Evolutionary conservation across 2,888 invertebrate genomes (phyloP), one percentile per base, ranked within the genome.

Genomic region (Listrodromus nycthemerus): DNA sequence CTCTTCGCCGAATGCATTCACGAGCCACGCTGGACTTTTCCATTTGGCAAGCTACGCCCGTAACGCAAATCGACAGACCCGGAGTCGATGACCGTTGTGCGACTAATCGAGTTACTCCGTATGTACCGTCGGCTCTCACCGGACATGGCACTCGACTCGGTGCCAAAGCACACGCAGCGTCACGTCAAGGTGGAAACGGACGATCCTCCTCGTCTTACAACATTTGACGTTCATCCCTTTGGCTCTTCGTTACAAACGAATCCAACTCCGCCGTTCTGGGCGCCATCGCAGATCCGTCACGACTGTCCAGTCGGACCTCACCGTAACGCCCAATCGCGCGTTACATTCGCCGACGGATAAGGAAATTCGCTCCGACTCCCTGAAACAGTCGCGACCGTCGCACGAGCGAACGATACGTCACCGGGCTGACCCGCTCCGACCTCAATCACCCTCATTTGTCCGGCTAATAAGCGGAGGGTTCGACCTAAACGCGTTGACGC

Each of bases 21-120:
- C 24, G 24, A 55, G 55, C 55, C 2, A 55, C 4, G 13, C 24
- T 55, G 10, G 21, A 55, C 10, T 21, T 24, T 55, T 55, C 55
- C 24, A 55, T 55, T 55, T 24, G 21, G 21, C 24, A 13, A 21
- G 24, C 24, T 24, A 24, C 55, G 13, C 24, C 13, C 55, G 24
- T 21, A 55, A 55, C 21, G 24, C 55, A 13, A 24, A 24, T 55
- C 24, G 24, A 21, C 21, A 55, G 24, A 24, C 55, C 24, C 10
- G 55, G 8, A 1, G 41, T 19, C 61, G 30, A 48, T 48, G 73
- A 48, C 45, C 73, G 24, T 63, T 63, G 73, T 48, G 27, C 30
- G 30, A 69, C 61, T 73, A 63, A 73, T 73, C 61, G 73, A 61
- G 58, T 73, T 58, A 45, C 61, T 61, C 30, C 30, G 48, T 61